These are phyloP conservation scores for Orius insidiosus DNA, from an alignment of 1,140 invertebrate genomes.

Conservation along the genomic window DNA sequence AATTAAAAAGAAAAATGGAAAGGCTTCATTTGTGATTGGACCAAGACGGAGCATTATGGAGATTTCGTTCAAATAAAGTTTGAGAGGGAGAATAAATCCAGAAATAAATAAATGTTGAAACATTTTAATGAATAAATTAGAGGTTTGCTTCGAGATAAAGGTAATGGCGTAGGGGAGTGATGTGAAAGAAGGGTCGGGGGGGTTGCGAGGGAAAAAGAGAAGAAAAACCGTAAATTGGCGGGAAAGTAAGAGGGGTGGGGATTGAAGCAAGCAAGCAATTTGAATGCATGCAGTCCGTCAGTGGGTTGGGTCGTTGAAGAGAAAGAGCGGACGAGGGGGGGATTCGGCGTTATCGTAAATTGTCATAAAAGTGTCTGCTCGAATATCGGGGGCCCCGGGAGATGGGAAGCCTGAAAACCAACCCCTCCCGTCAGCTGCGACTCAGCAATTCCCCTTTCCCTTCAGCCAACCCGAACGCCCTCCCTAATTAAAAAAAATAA, in stretches of 20 bases:
- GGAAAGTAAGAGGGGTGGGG: constrained; percentile 11
- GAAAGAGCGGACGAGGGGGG: not conserved
- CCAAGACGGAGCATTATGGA: no score
- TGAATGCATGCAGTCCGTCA: constrained; percentile 18
- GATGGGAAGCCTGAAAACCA: constrained; percentile 4
- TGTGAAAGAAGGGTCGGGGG: not conserved
- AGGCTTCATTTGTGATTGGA: no score
- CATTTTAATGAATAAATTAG: constrained; percentile 11
- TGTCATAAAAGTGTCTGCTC: constrained; percentile 18
- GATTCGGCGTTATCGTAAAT: constrained; percentile 14
- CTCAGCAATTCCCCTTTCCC: constrained; percentile 6
- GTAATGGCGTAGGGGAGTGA: constrained; percentile 3
- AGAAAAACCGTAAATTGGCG: constrained; percentile 17
- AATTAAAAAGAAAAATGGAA: no score
- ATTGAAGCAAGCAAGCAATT: constrained; percentile 18
- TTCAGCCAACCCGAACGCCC: not conserved
- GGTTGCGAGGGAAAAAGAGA: not conserved
- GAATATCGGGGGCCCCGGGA: constrained; percentile 13
- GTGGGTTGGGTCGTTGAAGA: not conserved
- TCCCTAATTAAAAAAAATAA: constrained; percentile 4
- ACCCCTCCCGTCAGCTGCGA: constrained; percentile 7
- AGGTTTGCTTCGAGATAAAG: constrained; percentile 1
- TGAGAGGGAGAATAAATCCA: no score
- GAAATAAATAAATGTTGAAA: not conserved
- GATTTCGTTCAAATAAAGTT: no score